A percentile compares a stretch with the other conserved stretches of the same genome.
phyloP scores from a whole-genome alignment of 2,797 vertebrate species.

The Myotis planiceps region DNA sequence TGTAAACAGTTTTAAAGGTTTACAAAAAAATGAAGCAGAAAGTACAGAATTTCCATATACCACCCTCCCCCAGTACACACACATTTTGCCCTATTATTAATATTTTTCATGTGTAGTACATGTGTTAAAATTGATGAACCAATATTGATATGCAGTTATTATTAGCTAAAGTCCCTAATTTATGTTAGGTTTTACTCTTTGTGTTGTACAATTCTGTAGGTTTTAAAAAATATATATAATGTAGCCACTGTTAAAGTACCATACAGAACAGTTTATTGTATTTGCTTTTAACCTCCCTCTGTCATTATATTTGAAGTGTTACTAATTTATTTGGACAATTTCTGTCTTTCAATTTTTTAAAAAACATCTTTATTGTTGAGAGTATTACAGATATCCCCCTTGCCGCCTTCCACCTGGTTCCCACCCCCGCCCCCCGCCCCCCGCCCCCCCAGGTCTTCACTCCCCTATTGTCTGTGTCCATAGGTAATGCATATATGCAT shows the following conservation, averaged over 20 bases:
- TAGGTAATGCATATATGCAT: no score
- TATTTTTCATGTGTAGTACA: background rate
- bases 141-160: background rate
- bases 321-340: background rate
- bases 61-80: background rate
- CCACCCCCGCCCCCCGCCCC: accelerated
- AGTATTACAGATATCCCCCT: no score
- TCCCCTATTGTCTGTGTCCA: no score
- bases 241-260: background rate
- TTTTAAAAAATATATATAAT: background rate
- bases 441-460: no score
- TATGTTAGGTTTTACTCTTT: slow-evolving; percentile 11
- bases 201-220: background rate
- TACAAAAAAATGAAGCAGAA: slow-evolving; percentile 5
- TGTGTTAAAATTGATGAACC: background rate
- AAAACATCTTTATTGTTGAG: no score
- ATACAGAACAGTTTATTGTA: background rate
- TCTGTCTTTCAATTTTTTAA: background rate
- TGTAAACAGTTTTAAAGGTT: background rate
- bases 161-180: background rate
- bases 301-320: slow-evolving; percentile 29
- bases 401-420: no score
- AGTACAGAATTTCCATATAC: background rate
- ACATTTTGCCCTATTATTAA: background rate
- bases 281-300: slow-evolving; percentile 16